A percentile compares a stretch with the other conserved stretches of the same genome.
Conservation (phyloP, 2,888 invertebrate genomes). For the Leptarthrus brevirostris region DNA sequence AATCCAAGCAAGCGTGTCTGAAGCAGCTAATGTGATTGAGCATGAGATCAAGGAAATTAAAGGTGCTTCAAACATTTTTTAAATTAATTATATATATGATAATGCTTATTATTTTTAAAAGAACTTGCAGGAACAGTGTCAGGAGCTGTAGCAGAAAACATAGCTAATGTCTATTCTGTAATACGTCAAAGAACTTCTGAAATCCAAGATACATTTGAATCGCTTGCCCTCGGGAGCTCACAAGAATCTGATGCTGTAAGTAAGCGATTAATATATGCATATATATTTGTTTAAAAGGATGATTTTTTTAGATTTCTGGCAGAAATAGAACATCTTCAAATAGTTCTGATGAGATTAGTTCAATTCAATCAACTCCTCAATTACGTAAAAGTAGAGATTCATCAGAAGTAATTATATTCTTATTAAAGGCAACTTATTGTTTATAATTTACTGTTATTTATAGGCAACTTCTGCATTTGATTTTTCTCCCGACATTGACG, state of each 20-base stretch:
- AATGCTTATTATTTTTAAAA: slow-evolving; percentile 54
- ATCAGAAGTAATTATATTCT: slow-evolving; percentile 27
- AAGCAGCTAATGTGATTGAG: slow-evolving; percentile 68
- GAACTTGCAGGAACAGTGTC: slow-evolving; percentile 69
- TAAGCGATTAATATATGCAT: not conserved
- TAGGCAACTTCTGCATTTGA: slow-evolving; percentile 57
- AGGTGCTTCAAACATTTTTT: not conserved
- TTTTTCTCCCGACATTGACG: slow-evolving; percentile 63
- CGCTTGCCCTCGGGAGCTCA: slow-evolving; percentile 60
- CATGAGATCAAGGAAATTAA: slow-evolving; percentile 67
- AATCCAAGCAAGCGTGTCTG: slow-evolving; percentile 66
- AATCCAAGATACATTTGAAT: slow-evolving; percentile 67
- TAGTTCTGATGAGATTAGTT: slow-evolving; percentile 54
- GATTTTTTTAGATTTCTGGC: slow-evolving; percentile 44
- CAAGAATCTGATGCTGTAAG: slow-evolving; percentile 58
- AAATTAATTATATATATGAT: not conserved
- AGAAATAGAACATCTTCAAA: slow-evolving; percentile 62
- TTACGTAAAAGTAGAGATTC: slow-evolving; percentile 40
- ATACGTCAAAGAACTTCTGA: slow-evolving; percentile 68
- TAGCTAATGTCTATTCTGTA: slow-evolving; percentile 69
- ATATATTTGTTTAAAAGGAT: too few relatives aligned
- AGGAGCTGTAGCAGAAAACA: slow-evolving; percentile 68
- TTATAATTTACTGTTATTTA: not conserved
- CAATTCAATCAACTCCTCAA: slow-evolving; percentile 48
- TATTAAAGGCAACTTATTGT: too few relatives aligned